Conservation (phyloP, 1,140 invertebrate species). For the Agraylea sexmaculata region DNA sequence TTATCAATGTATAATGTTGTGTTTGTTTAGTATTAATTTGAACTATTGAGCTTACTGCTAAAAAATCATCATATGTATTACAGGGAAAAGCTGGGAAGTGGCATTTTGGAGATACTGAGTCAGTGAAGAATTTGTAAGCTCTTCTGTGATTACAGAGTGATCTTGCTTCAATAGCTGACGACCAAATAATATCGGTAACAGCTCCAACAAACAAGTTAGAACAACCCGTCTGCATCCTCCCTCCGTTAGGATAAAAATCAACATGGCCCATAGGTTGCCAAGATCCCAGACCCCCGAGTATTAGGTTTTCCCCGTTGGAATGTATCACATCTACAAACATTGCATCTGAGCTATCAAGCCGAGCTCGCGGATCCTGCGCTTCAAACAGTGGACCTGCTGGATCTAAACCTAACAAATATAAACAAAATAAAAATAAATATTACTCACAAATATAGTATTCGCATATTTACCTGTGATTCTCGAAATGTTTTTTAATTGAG, state of each 20-base stretch:
- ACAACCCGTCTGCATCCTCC: slow-evolving; percentile 79
- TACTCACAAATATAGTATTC: not conserved
- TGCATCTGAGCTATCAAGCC: slow-evolving; percentile 75
- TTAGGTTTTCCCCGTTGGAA: slow-evolving; percentile 80
- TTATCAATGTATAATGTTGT: not conserved
- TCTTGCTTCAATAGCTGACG: slow-evolving; percentile 69
- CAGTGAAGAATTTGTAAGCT: slow-evolving; percentile 88
- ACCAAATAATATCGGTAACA: slow-evolving; percentile 81
- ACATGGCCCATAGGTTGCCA: slow-evolving; percentile 83
- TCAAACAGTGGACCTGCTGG: slow-evolving; percentile 85
- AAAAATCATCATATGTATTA: slow-evolving; percentile 71
- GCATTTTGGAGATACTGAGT: slow-evolving; percentile 81
- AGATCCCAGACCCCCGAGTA: slow-evolving; percentile 71
- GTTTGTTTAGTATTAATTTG: not conserved
- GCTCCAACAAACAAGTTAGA: slow-evolving; percentile 78
- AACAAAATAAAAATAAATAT: slow-evolving; percentile 1
- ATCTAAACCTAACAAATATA: slow-evolving; percentile 56
- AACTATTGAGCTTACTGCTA: slow-evolving; percentile 43
- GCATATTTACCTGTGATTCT: slow-evolving; percentile 63
- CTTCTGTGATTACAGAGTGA: slow-evolving; percentile 84
- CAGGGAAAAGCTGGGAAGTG: slow-evolving; percentile 83
- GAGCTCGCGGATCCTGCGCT: slow-evolving; percentile 66
- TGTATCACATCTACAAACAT: slow-evolving; percentile 92
- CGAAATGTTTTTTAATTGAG: slow-evolving; percentile 68
- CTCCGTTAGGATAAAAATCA: slow-evolving; percentile 87